phyloP scores from a whole-genome alignment of 2,888 invertebrate genomes.

The Acleris sparsana region DNA sequence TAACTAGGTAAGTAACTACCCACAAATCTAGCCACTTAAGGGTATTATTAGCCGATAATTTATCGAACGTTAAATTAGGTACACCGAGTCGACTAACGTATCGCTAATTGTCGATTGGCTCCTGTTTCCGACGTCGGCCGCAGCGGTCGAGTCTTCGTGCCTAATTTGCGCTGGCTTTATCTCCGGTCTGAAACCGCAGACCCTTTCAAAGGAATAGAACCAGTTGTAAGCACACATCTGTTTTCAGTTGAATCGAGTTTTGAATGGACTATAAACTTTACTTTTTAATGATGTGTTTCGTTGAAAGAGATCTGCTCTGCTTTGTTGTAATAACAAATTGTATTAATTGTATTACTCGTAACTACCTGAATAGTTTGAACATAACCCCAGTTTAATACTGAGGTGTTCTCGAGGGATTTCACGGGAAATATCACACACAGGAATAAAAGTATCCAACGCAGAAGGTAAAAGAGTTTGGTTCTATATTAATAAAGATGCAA shows the following conservation, averaged over 20 bases:
- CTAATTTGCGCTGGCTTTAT: constrained; percentile 15
- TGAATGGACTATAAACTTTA: too few relatives aligned
- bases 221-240: background rate
- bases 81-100: constrained; percentile 20
- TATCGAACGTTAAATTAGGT: constrained; percentile 31
- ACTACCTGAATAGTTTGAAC: too few relatives aligned
- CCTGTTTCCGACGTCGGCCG: constrained; percentile 23
- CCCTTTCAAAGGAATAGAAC: constrained; percentile 12
- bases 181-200: constrained; percentile 19
- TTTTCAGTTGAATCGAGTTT: background rate
- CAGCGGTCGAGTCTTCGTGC: constrained; percentile 18
- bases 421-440: too few relatives aligned
- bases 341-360: too few relatives aligned
- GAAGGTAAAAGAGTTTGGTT: too few relatives aligned
- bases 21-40: constrained; percentile 4
- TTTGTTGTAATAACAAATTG: too few relatives aligned
- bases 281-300: too few relatives aligned
- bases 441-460: too few relatives aligned
- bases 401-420: too few relatives aligned
- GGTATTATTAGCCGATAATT: constrained; percentile 27
- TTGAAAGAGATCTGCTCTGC: too few relatives aligned
- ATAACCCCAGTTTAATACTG: too few relatives aligned
- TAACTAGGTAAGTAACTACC: background rate
- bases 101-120: constrained; percentile 31
- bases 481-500: too few relatives aligned